These are phyloP conservation scores for Herpetotheres cachinnans DNA, from an alignment of 2,113 vertebrate species.

Conservation along the genomic window DNA sequence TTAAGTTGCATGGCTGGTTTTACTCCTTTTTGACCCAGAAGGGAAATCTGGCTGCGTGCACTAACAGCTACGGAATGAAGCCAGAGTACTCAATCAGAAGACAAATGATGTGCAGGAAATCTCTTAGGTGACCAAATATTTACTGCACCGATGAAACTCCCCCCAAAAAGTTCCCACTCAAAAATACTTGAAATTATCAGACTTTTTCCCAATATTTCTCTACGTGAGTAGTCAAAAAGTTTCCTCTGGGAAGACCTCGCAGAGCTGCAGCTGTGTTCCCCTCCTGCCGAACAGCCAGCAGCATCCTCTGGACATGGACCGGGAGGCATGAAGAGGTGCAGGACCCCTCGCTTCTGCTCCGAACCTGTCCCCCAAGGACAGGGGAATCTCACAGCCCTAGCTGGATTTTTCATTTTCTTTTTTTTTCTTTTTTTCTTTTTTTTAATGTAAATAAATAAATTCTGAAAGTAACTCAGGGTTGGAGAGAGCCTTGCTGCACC, in stretches of 20 bases:
- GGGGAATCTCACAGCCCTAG: not conserved
- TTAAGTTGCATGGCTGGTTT: not conserved
- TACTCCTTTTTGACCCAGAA: not conserved
- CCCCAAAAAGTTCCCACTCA: not conserved
- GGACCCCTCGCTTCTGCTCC: not conserved
- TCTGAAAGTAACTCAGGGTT: not conserved
- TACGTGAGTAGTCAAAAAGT: not conserved
- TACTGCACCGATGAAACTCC: not conserved
- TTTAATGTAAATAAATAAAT: not conserved
- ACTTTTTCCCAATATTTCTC: not conserved
- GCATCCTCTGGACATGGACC: not conserved
- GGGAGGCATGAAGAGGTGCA: not conserved
- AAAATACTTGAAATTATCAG: not conserved
- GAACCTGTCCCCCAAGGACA: not conserved
- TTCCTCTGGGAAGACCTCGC: not conserved
- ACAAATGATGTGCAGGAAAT: not conserved
- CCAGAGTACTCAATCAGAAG: not conserved
- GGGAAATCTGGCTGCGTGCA: not conserved
- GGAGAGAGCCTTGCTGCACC: not conserved
- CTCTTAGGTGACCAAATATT: constrained; percentile 18
- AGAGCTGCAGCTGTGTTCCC: not conserved
- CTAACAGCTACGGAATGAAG: not conserved
- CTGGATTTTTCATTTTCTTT: accelerated
- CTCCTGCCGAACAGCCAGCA: not conserved
- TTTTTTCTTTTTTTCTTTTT: not conserved